Conservation (phyloP, 2,797 vertebrate species). For the Rhinophrynus dorsalis region DNA sequence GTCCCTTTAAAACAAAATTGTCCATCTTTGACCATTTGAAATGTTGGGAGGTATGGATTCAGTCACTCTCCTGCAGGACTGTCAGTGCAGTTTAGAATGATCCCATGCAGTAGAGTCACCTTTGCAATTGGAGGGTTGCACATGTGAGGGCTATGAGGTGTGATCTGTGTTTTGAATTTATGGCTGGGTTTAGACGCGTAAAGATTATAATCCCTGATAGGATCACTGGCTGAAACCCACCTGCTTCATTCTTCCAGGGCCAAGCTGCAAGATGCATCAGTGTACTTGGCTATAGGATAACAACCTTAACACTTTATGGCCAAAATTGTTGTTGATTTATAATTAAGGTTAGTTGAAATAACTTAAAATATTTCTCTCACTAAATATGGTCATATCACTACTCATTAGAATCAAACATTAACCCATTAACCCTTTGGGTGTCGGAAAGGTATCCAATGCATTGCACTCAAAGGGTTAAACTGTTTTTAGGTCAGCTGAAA, state of each 20-base stretch:
- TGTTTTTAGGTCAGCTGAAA: too few relatives aligned
- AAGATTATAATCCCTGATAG: constrained; percentile 9
- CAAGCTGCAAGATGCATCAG: neutral
- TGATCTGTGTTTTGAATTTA: constrained; percentile 1
- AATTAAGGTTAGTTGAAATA: neutral
- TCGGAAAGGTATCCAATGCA: too few relatives aligned
- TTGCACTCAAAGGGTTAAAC: too few relatives aligned
- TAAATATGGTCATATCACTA: too few relatives aligned
- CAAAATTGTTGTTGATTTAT: neutral
- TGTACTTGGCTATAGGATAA: neutral
- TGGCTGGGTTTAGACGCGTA: constrained; percentile 1
- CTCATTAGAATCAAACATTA: too few relatives aligned
- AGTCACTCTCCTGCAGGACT: neutral
- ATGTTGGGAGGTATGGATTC: too few relatives aligned
- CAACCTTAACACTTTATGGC: neutral
- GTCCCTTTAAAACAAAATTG: too few relatives aligned
- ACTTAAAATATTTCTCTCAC: too few relatives aligned
- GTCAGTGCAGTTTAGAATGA: neutral
- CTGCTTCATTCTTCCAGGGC: neutral
- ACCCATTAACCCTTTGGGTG: too few relatives aligned
- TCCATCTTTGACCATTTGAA: too few relatives aligned
- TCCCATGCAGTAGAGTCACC: neutral
- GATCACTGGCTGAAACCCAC: neutral
- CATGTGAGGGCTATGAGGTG: neutral
- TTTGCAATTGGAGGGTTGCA: neutral